A percentile compares a stretch with the other conserved stretches of the same genome.
Evolutionary conservation across 35 echinoderm and acorn worm genomes (phyloP).

Genomic region (Ophiothrix spiculata): DNA sequence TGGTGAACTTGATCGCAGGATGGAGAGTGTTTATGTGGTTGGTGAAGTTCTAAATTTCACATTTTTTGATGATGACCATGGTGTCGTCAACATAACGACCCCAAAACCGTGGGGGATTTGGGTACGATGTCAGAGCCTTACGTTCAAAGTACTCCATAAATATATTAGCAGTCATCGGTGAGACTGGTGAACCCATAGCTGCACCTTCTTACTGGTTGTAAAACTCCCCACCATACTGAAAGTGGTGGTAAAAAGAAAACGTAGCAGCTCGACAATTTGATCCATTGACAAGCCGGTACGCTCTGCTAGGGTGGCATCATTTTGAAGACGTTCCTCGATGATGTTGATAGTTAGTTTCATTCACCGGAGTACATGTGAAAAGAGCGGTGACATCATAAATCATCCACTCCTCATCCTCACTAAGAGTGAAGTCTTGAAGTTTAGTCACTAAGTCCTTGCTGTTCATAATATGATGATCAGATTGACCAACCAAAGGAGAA

Average conservation of each 20-base stretch:
- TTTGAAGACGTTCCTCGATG: background rate
- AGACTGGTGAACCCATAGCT: constrained; percentile 17
- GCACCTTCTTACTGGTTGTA: background rate
- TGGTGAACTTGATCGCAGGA: constrained; percentile 41
- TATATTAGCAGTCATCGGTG: background rate
- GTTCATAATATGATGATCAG: background rate
- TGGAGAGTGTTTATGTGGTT: constrained; percentile 36
- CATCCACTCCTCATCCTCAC: background rate
- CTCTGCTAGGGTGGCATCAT: background rate
- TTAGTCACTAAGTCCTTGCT: background rate
- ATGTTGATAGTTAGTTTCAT: background rate
- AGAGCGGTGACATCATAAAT: constrained; percentile 18
- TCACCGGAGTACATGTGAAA: background rate
- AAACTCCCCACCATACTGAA: background rate
- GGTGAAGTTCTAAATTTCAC: constrained; percentile 17
- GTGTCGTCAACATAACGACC: background rate
- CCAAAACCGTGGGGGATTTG: background rate
- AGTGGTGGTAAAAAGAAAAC: constrained; percentile 1
- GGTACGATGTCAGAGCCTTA: background rate
- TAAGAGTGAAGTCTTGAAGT: background rate
- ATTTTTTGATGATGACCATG: constrained; percentile 16
- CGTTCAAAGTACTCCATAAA: constrained; percentile 22
- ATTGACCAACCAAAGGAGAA: background rate
- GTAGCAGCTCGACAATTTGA: background rate
- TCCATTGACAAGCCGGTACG: constrained; percentile 1